These are phyloP conservation scores for Sander vitreus DNA, from an alignment of 2,113 vertebrate genomes.

Conservation along the genomic window DNA sequence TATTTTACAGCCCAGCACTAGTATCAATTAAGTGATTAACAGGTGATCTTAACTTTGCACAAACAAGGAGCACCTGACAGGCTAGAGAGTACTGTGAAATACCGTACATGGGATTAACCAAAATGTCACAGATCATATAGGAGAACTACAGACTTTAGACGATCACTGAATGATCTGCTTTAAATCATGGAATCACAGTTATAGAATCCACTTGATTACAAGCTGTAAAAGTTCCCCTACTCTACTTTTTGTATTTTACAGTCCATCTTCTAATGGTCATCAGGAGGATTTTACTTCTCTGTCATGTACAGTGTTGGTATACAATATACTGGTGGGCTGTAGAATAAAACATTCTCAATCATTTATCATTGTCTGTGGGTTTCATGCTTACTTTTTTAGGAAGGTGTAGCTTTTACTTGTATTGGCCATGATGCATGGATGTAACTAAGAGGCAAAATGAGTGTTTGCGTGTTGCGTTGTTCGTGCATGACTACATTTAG, in stretches of 20 bases:
- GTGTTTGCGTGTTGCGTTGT: constrained; percentile 6
- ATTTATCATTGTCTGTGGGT: constrained; percentile 2
- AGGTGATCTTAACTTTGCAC: constrained; percentile 5
- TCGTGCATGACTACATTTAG: constrained; percentile 1
- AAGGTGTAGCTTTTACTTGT: constrained; percentile 12
- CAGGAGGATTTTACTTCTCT: constrained; percentile 1
- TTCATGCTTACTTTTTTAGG: constrained; percentile 42
- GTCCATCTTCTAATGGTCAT: constrained; percentile 18
- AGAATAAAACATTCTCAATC: constrained; percentile 64
- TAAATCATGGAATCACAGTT: not conserved
- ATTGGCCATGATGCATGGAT: constrained; percentile 42
- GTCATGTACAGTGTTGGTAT: constrained; percentile 5
- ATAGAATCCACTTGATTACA: not conserved
- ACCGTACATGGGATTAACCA: not conserved
- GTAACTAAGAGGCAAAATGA: constrained; percentile 7
- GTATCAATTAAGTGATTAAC: not conserved
- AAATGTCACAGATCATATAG: not conserved
- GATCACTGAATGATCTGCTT: not conserved
- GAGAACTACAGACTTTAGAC: constrained; percentile 1
- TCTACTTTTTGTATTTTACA: constrained; percentile 21
- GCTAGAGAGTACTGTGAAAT: constrained; percentile 7
- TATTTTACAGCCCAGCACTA: constrained; percentile 61
- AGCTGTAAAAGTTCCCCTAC: not conserved
- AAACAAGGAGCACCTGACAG: constrained; percentile 8
- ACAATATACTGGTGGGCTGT: constrained; percentile 44